Conservation (phyloP, 2,888 invertebrate species). For the Melipona bicolor region DNA sequence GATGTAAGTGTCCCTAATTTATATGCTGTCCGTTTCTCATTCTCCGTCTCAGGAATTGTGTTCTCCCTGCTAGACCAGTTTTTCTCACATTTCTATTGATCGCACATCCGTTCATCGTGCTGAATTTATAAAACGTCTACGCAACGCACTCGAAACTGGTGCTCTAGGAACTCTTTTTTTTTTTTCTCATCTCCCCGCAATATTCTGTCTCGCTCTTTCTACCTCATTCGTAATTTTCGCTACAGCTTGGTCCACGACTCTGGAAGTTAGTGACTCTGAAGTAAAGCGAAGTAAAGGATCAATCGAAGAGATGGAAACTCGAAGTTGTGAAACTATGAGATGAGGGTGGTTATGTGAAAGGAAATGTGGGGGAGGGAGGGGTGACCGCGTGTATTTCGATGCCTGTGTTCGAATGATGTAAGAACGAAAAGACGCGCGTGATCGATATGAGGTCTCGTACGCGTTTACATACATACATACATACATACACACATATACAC, state of each 20-base stretch:
- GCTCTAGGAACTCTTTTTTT: slow-evolving; percentile 69
- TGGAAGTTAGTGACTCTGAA: slow-evolving; percentile 64
- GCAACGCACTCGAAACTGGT: slow-evolving; percentile 48
- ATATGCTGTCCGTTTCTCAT: neutral
- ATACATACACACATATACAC: slow-evolving; percentile 6
- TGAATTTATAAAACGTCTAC: slow-evolving; percentile 51
- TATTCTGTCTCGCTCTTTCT: slow-evolving; percentile 39
- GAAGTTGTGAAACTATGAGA: neutral
- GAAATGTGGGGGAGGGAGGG: neutral
- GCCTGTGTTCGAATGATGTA: neutral
- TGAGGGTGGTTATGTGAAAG: slow-evolving; percentile 3
- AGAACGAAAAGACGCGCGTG: slow-evolving; percentile 49
- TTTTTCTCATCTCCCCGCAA: slow-evolving; percentile 9
- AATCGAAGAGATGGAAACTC: slow-evolving; percentile 1
- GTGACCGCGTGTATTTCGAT: neutral
- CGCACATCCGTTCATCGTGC: slow-evolving; percentile 44
- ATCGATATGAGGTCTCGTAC: slow-evolving; percentile 56
- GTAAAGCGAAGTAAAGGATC: slow-evolving; percentile 57
- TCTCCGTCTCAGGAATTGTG: neutral
- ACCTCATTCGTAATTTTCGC: slow-evolving; percentile 50
- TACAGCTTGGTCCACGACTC: slow-evolving; percentile 75
- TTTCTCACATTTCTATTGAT: slow-evolving; percentile 30
- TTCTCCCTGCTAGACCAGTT: slow-evolving; percentile 11
- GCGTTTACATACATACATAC: slow-evolving; percentile 41
- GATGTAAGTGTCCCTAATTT: slow-evolving; percentile 23